A percentile compares a stretch with the other conserved stretches of the same genome.
phyloP scores from a whole-genome alignment of 2,888 invertebrate species.

The Brenthis daphne region DNA sequence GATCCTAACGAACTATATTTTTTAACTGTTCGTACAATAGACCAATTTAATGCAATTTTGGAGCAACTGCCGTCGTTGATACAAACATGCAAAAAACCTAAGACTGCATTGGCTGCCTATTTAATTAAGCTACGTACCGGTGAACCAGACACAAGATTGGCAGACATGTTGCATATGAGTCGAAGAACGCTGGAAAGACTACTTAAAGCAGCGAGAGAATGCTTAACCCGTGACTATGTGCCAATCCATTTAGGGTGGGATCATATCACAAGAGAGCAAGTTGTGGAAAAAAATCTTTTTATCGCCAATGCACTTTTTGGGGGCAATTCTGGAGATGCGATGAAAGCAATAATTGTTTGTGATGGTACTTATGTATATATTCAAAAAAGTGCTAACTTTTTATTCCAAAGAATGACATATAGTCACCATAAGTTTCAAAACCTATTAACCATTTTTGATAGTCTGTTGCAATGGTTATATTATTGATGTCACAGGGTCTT shows the following conservation, averaged over 20 bases:
- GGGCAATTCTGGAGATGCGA: not conserved
- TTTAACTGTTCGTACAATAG: constrained; percentile 9
- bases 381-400: too few species aligned
- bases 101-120: not conserved
- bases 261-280: constrained; percentile 5
- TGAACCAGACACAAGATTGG: constrained; percentile 3
- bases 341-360: not conserved
- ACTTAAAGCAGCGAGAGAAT: constrained; percentile 6
- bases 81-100: constrained; percentile 1
- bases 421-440: too few species aligned
- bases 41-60: not conserved
- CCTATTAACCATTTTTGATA: constrained; percentile 32
- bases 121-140: constrained; percentile 10
- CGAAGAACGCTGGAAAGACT: constrained; percentile 1
- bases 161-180: not conserved
- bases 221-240: constrained; percentile 8
- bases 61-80: constrained; percentile 3
- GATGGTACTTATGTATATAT: too few species aligned
- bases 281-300: not conserved
- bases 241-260: constrained; percentile 8
- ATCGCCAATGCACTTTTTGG: too few species aligned
- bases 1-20: constrained; percentile 4
- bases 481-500: constrained; percentile 29
- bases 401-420: too few species aligned
- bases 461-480: constrained; percentile 35